phyloP scores from a whole-genome alignment of 2,797 vertebrate genomes.

The Xenops minutus region DNA sequence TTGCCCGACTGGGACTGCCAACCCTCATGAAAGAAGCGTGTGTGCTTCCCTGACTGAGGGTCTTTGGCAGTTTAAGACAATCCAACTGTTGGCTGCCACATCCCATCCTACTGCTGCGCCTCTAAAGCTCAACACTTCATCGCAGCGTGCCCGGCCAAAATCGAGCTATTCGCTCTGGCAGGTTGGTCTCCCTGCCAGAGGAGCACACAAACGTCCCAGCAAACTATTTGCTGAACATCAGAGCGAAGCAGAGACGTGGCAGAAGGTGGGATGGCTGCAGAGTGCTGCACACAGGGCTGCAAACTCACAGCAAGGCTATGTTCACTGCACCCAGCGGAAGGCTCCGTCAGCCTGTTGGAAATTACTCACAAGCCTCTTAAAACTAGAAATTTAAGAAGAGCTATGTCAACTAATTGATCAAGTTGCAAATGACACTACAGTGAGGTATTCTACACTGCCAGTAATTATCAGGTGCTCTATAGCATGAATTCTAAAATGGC shows the following conservation, averaged over 20 bases:
- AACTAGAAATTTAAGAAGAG: background rate
- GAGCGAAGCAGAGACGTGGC: background rate
- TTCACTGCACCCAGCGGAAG: background rate
- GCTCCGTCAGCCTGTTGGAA: background rate
- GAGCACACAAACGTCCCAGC: background rate
- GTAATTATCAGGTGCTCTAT: background rate
- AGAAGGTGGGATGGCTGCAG: background rate
- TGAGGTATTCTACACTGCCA: background rate
- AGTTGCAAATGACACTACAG: background rate
- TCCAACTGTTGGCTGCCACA: slow-evolving; percentile 38
- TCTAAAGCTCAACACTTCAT: slow-evolving; percentile 18
- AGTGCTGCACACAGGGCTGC: background rate
- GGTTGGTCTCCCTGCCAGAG: background rate
- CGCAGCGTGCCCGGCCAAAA: background rate
- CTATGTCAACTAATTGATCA: background rate
- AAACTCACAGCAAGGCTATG: background rate
- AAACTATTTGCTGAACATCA: background rate
- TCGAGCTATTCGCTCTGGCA: background rate
- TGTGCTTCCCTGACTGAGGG: slow-evolving; percentile 49
- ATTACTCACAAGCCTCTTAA: background rate
- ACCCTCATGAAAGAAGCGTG: slow-evolving; percentile 34
- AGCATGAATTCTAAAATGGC: background rate
- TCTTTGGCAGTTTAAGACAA: slow-evolving; percentile 39
- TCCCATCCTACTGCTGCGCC: background rate
- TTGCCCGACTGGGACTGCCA: slow-evolving; percentile 24